Base-by-base conservation (phyloP, 2,888 invertebrate species). In the Chaetogeoica ovagalla region DNA sequence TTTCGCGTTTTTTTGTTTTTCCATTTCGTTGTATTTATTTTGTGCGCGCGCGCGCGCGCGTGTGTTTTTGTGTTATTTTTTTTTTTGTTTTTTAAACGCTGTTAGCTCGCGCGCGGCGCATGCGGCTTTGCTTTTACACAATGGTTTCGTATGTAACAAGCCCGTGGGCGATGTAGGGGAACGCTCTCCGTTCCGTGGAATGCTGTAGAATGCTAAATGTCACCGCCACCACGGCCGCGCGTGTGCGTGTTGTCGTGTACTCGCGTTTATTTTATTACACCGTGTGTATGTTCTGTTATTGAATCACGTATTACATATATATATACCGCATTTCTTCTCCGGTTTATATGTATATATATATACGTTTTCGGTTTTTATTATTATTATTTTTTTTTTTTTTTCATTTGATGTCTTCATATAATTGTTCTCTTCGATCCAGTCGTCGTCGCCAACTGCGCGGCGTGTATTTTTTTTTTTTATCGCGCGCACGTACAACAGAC, bases 171-270 rank as follows among this genome's bases (percentile, higher is more conserved):
- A 77, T 48, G 60, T 43, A 77, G 76, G 59, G 60, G 11, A 9
- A 39, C 39, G 30, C 66, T 37, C 59, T 30, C 13, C 52, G n/a
- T 30, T n/a, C 37, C 21, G 77, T 62, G 77, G 77, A 79, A 79
- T 79, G 77, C 39, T 55, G 77, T 79, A 77, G 77, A 79, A 79
- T 79, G 77, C 62, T 70, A 79, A 79, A 70, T 52, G 69, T 43
- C 60, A 62, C 60, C 66, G 60, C 52, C 63, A 37, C 73, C 21
- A 57, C 74, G 57, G 55, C 55, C 65, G 39, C 21, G 57, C 15
- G 59, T 23, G 52, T 23, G 13, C 1, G 3, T 68, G 48, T 52
- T 19, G 13, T 37, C 62, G 62, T 37, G 30, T 52, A 60, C 62
- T 19, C 15, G 60, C 69, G 39, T 66, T 43, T 5, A 37, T 69